phyloP scores from a whole-genome alignment of 2,888 invertebrate genomes.

The Hemaris fuciformis region DNA sequence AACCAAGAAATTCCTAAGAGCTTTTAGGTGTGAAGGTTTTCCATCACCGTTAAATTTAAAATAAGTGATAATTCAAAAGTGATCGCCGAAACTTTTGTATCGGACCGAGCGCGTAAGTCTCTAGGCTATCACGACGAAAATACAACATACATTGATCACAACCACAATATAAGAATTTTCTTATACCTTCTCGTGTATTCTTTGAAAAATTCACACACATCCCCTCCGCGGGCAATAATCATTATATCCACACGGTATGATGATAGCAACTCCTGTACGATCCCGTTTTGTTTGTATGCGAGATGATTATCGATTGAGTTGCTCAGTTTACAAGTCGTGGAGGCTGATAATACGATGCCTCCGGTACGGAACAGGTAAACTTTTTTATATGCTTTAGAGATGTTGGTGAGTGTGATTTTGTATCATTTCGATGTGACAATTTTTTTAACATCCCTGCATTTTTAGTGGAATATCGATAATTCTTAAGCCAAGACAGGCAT shows the following conservation, averaged over 20 bases:
- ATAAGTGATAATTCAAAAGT: no score
- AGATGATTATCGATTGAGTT: conserved; percentile 77
- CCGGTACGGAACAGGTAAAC: conserved; percentile 51
- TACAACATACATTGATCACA: background rate
- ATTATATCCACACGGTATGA: conserved; percentile 1
- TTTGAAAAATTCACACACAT: conserved; percentile 6
- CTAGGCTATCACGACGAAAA: no score
- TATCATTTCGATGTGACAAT: conserved; percentile 29
- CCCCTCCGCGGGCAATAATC: background rate
- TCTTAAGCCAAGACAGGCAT: background rate
- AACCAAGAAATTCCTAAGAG: no score
- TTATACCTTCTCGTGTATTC: background rate
- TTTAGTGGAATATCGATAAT: no score
- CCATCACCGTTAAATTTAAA: no score
- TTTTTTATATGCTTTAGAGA: conserved; percentile 27
- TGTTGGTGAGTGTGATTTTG: conserved; percentile 21
- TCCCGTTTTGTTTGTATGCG: conserved; percentile 42
- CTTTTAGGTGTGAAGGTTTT: no score
- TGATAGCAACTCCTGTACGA: conserved; percentile 18
- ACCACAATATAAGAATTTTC: background rate
- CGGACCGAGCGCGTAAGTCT: no score
- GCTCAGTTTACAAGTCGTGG: conserved; percentile 77
- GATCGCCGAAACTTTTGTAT: no score
- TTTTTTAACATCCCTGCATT: no score
- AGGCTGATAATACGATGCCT: conserved; percentile 69